Conservation (phyloP, 1,140 invertebrate species). For the Belonocnema kinseyi region DNA sequence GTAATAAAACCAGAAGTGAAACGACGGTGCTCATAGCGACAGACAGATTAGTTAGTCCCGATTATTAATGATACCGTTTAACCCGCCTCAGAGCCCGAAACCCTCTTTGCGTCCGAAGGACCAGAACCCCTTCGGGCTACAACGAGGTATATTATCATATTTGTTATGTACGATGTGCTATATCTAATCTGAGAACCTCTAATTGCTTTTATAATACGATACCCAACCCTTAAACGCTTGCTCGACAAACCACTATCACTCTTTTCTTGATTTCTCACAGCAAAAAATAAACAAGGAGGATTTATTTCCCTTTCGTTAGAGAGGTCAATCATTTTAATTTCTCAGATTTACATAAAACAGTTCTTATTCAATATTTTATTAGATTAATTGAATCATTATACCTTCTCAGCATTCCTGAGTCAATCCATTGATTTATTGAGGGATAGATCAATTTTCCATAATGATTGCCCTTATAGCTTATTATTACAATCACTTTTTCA, state of each 20-base stretch:
- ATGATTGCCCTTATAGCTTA: too few species aligned
- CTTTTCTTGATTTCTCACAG: slow-evolving; percentile 32
- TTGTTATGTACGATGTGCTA: slow-evolving; percentile 75
- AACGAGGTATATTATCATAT: slow-evolving; percentile 72
- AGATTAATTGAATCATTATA: not conserved
- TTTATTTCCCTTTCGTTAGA: slow-evolving; percentile 6
- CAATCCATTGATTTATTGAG: too few species aligned
- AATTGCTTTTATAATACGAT: slow-evolving; percentile 75
- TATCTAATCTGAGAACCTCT: slow-evolving; percentile 72
- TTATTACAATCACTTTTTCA: too few species aligned
- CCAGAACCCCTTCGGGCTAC: slow-evolving; percentile 63
- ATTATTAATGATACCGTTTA: slow-evolving; percentile 77
- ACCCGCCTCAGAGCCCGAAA: slow-evolving; percentile 68
- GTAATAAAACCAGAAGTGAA: slow-evolving; percentile 72
- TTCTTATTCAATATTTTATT: not conserved
- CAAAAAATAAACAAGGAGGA: not conserved
- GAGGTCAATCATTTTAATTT: slow-evolving; percentile 9
- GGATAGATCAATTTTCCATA: too few species aligned
- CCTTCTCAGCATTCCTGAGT: too few species aligned
- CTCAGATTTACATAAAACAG: not conserved
- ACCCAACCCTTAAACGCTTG: slow-evolving; percentile 55
- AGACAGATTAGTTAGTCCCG: slow-evolving; percentile 75
- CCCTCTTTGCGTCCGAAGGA: slow-evolving; percentile 57
- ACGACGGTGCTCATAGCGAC: slow-evolving; percentile 74
- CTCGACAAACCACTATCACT: slow-evolving; percentile 41